phyloP scores from a whole-genome alignment of 2,797 vertebrate species.

The Oophaga sylvatica region DNA sequence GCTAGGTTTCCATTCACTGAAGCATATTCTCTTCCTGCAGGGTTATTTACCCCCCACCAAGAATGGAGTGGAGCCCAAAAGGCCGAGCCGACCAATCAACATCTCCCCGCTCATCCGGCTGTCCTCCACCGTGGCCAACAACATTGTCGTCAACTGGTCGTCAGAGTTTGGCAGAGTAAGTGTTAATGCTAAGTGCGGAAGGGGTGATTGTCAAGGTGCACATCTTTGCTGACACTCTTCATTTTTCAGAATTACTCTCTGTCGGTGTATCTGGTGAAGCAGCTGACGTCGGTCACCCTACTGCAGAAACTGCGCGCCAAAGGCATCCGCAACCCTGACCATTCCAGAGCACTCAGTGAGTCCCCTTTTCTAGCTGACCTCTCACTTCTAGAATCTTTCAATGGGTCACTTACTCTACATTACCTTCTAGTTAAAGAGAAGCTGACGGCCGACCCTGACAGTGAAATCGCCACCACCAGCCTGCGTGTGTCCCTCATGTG shows the following conservation, averaged over 20 bases:
- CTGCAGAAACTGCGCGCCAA: slow-evolving; percentile 77
- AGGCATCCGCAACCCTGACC: slow-evolving; percentile 77
- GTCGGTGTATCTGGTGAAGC: slow-evolving; percentile 79
- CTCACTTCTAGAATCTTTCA: background rate
- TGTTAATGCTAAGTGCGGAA: background rate
- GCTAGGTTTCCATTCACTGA: background rate
- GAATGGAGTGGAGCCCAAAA: slow-evolving; percentile 74
- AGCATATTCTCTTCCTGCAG: slow-evolving; percentile 56
- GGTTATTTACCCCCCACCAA: slow-evolving; percentile 78
- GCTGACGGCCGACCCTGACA: slow-evolving; percentile 76
- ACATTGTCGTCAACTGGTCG: slow-evolving; percentile 76
- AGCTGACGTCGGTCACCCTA: slow-evolving; percentile 74
- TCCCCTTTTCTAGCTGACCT: slow-evolving; percentile 1
- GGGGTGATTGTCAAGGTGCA: too few relatives aligned
- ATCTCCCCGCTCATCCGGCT: slow-evolving; percentile 74
- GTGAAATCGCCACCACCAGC: slow-evolving; percentile 77
- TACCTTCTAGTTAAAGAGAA: slow-evolving; percentile 77
- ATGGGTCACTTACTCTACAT: background rate
- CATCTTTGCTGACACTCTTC: too few relatives aligned
- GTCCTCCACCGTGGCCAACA: slow-evolving; percentile 73
- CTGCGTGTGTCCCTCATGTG: slow-evolving; percentile 77
- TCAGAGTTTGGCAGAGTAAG: slow-evolving; percentile 77
- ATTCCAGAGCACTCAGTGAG: slow-evolving; percentile 77
- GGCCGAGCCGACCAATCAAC: slow-evolving; percentile 76
- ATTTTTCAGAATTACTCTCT: slow-evolving; percentile 74